Conservation (phyloP, 2,888 invertebrate genomes). For the Lymantria dispar region DNA sequence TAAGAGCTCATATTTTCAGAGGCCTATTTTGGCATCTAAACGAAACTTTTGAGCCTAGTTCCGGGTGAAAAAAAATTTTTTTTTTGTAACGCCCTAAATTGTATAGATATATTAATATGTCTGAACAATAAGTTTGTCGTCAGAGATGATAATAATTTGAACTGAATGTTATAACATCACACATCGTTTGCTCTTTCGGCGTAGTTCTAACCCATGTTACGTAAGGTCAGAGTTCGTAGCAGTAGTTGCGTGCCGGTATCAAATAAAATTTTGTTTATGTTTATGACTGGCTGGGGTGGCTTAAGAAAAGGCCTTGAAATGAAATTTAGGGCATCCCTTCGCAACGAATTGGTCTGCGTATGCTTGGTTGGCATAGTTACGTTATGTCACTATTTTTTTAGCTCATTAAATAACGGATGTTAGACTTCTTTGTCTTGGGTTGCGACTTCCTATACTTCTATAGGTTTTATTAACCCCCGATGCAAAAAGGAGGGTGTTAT, state of each 20-base stretch:
- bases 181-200: constrained; percentile 18
- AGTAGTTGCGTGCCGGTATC: constrained; percentile 48
- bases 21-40: no score
- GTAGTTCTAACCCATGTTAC: constrained; percentile 19
- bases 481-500: no score
- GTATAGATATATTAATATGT: no score
- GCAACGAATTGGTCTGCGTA: constrained; percentile 39
- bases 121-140: background rate
- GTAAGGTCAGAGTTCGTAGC: constrained; percentile 37
- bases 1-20: no score
- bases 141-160: constrained; percentile 7
- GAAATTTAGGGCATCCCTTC: constrained; percentile 43
- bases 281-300: constrained; percentile 35
- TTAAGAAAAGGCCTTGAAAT: constrained; percentile 53
- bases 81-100: no score
- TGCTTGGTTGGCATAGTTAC: constrained; percentile 49
- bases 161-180: constrained; percentile 7
- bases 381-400: constrained; percentile 7
- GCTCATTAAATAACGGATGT: background rate
- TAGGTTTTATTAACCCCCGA: no score
- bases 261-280: constrained; percentile 44
- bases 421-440: no score
- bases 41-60: no score
- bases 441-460: no score
- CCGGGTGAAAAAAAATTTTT: no score